Evolutionary conservation across 2,888 invertebrate genomes (phyloP).

Genomic region (Sphaerophoria taeniata): DNA sequence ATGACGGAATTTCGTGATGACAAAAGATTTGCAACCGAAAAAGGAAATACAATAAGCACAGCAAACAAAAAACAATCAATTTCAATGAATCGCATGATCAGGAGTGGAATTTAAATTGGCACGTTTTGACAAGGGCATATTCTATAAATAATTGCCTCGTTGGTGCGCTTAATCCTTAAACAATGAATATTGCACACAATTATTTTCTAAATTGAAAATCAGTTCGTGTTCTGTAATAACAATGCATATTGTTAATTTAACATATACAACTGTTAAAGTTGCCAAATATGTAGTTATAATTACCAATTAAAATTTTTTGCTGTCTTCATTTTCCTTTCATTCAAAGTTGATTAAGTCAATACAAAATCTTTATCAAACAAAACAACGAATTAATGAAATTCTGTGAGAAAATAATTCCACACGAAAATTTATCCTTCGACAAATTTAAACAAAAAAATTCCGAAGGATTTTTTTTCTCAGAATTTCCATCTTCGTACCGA

Average conservation of each 20-base stretch:
- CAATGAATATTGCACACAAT: not conserved
- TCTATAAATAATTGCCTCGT: not conserved
- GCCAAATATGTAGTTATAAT: no score
- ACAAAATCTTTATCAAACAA: not conserved
- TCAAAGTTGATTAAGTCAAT: no score
- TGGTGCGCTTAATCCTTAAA: no score
- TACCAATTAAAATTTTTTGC: no score
- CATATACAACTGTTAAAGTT: no score
- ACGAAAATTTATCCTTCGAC: not conserved
- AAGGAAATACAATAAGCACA: slow-evolving; percentile 1
- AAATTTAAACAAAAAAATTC: not conserved
- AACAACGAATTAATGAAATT: not conserved
- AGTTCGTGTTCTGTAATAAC: no score
- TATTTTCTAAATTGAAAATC: no score
- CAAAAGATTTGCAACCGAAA: slow-evolving; percentile 49
- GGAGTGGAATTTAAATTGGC: slow-evolving; percentile 60
- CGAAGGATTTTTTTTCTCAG: slow-evolving; percentile 15
- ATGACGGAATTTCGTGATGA: slow-evolving; percentile 68
- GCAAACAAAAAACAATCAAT: slow-evolving; percentile 23
- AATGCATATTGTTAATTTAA: no score
- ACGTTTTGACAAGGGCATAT: slow-evolving; percentile 43
- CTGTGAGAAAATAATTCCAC: not conserved
- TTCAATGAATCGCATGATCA: slow-evolving; percentile 19
- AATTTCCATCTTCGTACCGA: not conserved
- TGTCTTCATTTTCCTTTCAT: no score